These are phyloP conservation scores for Drosophila rhopaloa DNA, from an alignment of 1,140 invertebrate species.

Conservation along the genomic window DNA sequence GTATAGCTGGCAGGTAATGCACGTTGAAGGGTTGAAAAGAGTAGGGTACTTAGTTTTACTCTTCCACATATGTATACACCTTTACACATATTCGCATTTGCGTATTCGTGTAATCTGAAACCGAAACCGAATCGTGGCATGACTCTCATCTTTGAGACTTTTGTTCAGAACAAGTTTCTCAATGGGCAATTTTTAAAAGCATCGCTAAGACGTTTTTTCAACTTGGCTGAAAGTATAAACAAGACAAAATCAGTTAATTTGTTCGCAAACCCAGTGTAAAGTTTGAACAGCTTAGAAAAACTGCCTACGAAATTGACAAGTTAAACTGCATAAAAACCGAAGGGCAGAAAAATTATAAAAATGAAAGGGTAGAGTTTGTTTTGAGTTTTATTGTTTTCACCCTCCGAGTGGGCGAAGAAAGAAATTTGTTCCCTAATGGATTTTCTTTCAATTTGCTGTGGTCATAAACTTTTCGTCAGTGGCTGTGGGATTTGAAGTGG, in stretches of 20 bases:
- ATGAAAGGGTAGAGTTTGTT: conserved; percentile 46
- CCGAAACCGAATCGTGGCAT: conserved; percentile 54
- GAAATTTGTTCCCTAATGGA: conserved; percentile 55
- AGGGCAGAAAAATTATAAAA: conserved; percentile 37
- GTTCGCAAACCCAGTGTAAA: conserved; percentile 13
- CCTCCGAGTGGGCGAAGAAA: conserved; percentile 38
- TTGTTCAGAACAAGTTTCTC: conserved; percentile 78
- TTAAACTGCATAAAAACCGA: conserved; percentile 31
- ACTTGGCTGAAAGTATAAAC: conserved; percentile 83
- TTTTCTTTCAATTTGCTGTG: conserved; percentile 34
- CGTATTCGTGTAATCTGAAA: conserved; percentile 57
- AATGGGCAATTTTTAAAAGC: conserved; percentile 83
- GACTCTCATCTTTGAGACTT: conserved; percentile 22
- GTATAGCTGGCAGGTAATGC: conserved; percentile 67
- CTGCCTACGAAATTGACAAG: conserved; percentile 55
- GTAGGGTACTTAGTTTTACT: conserved; percentile 1
- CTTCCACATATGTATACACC: conserved; percentile 4
- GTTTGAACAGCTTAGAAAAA: conserved; percentile 47
- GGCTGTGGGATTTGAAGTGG: conserved; percentile 19
- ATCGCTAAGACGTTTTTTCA: conserved; percentile 84
- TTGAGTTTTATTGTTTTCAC: conserved; percentile 45
- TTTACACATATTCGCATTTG: not conserved
- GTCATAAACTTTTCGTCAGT: conserved; percentile 28
- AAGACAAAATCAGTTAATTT: conserved; percentile 64
- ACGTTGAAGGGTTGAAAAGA: conserved; percentile 61